phyloP scores from a whole-genome alignment of 2,113 vertebrate species.

The Chelonoidis abingdonii region DNA sequence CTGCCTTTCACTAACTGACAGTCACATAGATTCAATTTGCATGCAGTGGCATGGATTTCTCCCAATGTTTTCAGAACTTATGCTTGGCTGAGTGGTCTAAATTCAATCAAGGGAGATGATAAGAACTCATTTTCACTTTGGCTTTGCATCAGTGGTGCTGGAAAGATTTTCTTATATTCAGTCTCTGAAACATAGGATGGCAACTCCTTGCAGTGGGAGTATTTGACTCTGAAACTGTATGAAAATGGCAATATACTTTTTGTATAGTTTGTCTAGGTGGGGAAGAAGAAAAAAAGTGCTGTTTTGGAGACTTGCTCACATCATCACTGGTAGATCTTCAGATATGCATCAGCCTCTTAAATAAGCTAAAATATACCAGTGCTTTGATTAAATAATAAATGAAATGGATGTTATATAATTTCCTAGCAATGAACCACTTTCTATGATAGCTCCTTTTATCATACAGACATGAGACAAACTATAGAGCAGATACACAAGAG shows the following conservation, averaged over 20 bases:
- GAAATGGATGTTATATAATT: not conserved
- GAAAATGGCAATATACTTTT: not conserved
- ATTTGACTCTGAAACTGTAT: not conserved
- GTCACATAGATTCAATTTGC: not conserved
- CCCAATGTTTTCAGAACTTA: not conserved
- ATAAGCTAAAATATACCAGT: not conserved
- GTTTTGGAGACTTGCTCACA: not conserved
- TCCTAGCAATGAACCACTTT: not conserved
- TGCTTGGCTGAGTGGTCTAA: not conserved
- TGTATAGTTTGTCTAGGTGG: not conserved
- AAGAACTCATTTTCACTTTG: not conserved
- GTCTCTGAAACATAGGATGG: not conserved
- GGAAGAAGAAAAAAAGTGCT: not conserved
- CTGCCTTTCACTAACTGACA: not conserved
- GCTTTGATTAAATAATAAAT: not conserved
- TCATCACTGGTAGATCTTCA: not conserved
- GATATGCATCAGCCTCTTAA: not conserved
- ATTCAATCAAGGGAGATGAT: not conserved
- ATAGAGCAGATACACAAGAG: accelerated
- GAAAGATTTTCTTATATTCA: not conserved
- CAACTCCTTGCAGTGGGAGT: not conserved
- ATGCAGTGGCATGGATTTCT: not conserved
- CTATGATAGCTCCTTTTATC: not conserved
- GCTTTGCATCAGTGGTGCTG: not conserved
- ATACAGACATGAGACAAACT: not conserved